phyloP scores from a whole-genome alignment of 2,888 invertebrate species.

The Leptura quadrifasciata region DNA sequence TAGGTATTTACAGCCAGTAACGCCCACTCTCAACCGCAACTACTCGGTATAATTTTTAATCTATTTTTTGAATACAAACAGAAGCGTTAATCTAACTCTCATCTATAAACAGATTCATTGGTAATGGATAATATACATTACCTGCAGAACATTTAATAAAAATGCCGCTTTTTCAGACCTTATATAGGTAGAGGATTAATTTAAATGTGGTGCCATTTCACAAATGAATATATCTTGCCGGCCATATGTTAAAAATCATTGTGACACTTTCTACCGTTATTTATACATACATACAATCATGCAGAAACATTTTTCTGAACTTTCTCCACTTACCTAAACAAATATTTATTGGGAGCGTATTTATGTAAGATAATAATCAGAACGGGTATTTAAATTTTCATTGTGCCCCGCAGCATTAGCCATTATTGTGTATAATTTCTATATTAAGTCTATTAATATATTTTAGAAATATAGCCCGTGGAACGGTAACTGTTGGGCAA shows the following conservation, averaged over 20 bases:
- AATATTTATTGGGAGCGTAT: constrained; percentile 5
- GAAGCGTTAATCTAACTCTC: neutral
- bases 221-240: neutral
- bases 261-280: constrained; percentile 34
- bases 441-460: neutral
- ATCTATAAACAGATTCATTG: neutral
- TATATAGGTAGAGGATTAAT: neutral
- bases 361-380: constrained; percentile 6
- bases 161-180: neutral
- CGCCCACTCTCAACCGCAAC: no score
- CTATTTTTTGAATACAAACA: neutral
- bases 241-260: constrained; percentile 25
- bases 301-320: constrained; percentile 24
- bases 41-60: no score
- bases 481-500: no score
- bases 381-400: constrained; percentile 1
- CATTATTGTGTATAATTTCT: neutral
- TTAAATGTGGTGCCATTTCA: neutral
- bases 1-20: no score
- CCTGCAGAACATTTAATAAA: neutral
- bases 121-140: neutral
- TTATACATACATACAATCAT: constrained; percentile 2
- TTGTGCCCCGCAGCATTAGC: neutral
- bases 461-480: neutral
- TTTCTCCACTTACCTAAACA: constrained; percentile 31